A percentile compares a stretch with the other conserved stretches of the same genome.
phyloP scores from a whole-genome alignment of 2,888 invertebrate species.

The Cataglyphis livida region DNA sequence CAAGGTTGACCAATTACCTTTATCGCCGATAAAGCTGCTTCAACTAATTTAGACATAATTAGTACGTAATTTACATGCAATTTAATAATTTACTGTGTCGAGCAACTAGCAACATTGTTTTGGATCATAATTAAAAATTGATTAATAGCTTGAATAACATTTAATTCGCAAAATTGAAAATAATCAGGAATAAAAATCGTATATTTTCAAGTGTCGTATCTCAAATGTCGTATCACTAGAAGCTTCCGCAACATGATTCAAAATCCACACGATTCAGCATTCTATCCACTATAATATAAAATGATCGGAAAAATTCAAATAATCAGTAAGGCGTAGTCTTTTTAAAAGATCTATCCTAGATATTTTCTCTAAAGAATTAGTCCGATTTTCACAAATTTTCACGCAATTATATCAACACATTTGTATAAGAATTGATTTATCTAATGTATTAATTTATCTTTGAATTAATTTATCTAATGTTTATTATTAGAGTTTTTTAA shows the following conservation, averaged over 20 bases:
- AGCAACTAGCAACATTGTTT: not conserved
- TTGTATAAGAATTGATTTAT: not conserved
- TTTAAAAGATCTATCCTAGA: not conserved
- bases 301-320: too few species aligned
- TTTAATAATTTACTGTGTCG: too few species aligned
- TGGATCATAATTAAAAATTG: not conserved
- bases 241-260: too few species aligned
- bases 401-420: not conserved
- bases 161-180: too few species aligned
- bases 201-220: too few species aligned
- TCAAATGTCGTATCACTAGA: too few species aligned
- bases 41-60: constrained; percentile 9
- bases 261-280: too few species aligned
- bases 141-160: not conserved
- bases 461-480: not conserved
- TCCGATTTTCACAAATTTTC: not conserved
- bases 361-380: not conserved
- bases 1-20: constrained; percentile 10
- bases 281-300: too few species aligned
- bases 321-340: too few species aligned
- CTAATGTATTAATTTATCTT: not conserved
- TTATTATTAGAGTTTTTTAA: not conserved
- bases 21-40: not conserved
- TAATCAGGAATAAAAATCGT: too few species aligned
- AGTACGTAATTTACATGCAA: not conserved